These are phyloP conservation scores for Onchidella celtica DNA, from an alignment of 2,888 invertebrate genomes.

Conservation along the genomic window DNA sequence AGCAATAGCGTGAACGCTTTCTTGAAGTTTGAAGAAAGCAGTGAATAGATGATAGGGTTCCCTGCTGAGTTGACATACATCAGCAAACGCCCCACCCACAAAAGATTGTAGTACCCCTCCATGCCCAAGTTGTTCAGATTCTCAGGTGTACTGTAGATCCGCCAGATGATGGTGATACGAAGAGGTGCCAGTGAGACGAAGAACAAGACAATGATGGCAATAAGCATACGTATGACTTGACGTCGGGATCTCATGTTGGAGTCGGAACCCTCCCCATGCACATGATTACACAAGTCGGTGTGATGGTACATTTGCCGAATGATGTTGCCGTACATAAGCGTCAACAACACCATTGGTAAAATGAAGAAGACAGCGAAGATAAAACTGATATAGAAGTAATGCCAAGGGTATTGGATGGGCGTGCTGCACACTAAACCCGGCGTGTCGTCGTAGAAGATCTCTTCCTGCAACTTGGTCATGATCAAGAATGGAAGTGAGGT, in stretches of 20 bases:
- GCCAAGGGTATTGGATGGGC: slow-evolving; percentile 87
- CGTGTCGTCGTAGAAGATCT: slow-evolving; percentile 87
- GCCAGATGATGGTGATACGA: slow-evolving; percentile 91
- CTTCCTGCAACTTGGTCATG: slow-evolving; percentile 88
- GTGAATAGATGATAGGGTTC: slow-evolving; percentile 94
- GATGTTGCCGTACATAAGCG: slow-evolving; percentile 87
- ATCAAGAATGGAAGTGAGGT: slow-evolving; percentile 87
- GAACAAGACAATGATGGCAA: slow-evolving; percentile 85
- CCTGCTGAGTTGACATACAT: slow-evolving; percentile 94
- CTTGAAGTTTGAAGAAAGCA: slow-evolving; percentile 95
- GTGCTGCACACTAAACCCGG: slow-evolving; percentile 90
- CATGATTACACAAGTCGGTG: slow-evolving; percentile 27
- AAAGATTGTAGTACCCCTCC: slow-evolving; percentile 90
- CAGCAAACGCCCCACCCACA: slow-evolving; percentile 90
- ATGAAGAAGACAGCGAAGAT: slow-evolving; percentile 92
- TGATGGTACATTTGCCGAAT: slow-evolving; percentile 53
- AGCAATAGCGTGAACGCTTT: slow-evolving; percentile 75
- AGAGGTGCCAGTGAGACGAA: slow-evolving; percentile 94
- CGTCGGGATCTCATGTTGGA: slow-evolving; percentile 56
- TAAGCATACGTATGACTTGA: slow-evolving; percentile 69
- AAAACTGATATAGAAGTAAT: slow-evolving; percentile 89
- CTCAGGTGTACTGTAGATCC: slow-evolving; percentile 85
- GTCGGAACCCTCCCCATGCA: slow-evolving; percentile 11
- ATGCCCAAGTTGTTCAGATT: slow-evolving; percentile 87
- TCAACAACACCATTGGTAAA: slow-evolving; percentile 89